Percentiles rank a stretch among this genome's conserved stretches.
These are phyloP conservation scores for Chaunax sp. DNA, from an alignment of 2,797 vertebrate genomes.

Conservation along the genomic window DNA sequence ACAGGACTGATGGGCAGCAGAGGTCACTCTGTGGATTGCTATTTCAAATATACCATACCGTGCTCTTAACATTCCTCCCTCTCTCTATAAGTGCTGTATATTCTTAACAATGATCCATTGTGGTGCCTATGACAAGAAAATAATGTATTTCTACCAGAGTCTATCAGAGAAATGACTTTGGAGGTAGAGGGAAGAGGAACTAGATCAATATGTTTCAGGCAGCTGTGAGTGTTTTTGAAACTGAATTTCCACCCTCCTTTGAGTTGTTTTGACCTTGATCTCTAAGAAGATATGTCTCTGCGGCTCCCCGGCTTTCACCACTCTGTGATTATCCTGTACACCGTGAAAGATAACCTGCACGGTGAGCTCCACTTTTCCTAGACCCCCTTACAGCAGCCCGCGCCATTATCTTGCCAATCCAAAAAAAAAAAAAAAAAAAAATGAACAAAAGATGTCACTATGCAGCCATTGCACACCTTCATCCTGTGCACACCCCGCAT, in stretches of 20 bases:
- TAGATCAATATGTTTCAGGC: slow-evolving; percentile 82
- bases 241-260: slow-evolving; percentile 82
- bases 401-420: slow-evolving; percentile 83
- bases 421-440: slow-evolving; percentile 76
- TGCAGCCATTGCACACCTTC: slow-evolving; percentile 70
- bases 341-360: slow-evolving; percentile 80
- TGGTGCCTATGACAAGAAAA: slow-evolving; percentile 79
- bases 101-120: slow-evolving; percentile 81
- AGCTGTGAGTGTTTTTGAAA: slow-evolving; percentile 80
- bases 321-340: slow-evolving; percentile 82
- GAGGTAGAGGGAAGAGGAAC: slow-evolving; percentile 72
- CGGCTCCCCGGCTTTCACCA: slow-evolving; percentile 67
- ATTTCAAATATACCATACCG: slow-evolving; percentile 57
- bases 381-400: slow-evolving; percentile 59
- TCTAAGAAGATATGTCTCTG: slow-evolving; percentile 76
- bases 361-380: slow-evolving; percentile 72
- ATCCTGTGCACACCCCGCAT: slow-evolving; percentile 68
- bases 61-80: slow-evolving; percentile 63
- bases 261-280: slow-evolving; percentile 86
- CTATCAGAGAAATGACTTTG: slow-evolving; percentile 81
- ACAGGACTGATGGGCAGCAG: slow-evolving; percentile 46
- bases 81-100: slow-evolving; percentile 64
- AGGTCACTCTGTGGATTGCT: slow-evolving; percentile 65
- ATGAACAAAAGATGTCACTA: slow-evolving; percentile 81
- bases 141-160: slow-evolving; percentile 80